phyloP scores from a whole-genome alignment of 1,140 invertebrate genomes.

The Telenomus remus region DNA sequence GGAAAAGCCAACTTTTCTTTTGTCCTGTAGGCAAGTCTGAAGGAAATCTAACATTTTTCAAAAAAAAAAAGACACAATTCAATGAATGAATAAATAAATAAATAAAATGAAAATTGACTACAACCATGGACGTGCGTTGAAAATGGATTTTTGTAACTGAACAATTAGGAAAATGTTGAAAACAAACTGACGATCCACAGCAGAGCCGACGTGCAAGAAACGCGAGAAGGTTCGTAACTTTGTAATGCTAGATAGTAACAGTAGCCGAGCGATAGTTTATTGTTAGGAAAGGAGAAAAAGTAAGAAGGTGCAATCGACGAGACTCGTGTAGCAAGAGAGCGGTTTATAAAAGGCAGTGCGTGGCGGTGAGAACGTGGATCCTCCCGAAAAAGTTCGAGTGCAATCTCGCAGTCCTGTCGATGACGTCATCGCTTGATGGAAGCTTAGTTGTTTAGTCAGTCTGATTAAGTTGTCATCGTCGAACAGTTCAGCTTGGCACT shows the following conservation, averaged over 20 bases:
- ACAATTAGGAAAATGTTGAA: too few species aligned
- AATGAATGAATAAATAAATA: constrained; percentile 14
- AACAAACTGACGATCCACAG: too few species aligned
- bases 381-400: constrained; percentile 14
- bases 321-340: constrained; percentile 43
- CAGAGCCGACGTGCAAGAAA: constrained; percentile 51
- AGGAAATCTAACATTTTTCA: too few species aligned
- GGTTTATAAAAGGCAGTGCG: constrained; percentile 30
- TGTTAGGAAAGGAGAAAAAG: constrained; percentile 37
- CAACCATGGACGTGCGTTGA: too few species aligned
- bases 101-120: too few species aligned
- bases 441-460: too few species aligned
- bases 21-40: constrained; percentile 15
- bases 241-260: constrained; percentile 51
- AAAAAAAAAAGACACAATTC: constrained; percentile 16
- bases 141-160: too few species aligned
- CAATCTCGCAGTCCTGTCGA: constrained; percentile 12
- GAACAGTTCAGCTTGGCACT: too few species aligned
- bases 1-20: constrained; percentile 21
- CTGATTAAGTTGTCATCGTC: too few species aligned
- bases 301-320: constrained; percentile 24
- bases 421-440: too few species aligned
- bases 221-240: constrained; percentile 38
- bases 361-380: constrained; percentile 33
- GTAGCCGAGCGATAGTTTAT: constrained; percentile 38